Conservation (phyloP, 2,113 vertebrate genomes). For the Martes martes region DNA sequence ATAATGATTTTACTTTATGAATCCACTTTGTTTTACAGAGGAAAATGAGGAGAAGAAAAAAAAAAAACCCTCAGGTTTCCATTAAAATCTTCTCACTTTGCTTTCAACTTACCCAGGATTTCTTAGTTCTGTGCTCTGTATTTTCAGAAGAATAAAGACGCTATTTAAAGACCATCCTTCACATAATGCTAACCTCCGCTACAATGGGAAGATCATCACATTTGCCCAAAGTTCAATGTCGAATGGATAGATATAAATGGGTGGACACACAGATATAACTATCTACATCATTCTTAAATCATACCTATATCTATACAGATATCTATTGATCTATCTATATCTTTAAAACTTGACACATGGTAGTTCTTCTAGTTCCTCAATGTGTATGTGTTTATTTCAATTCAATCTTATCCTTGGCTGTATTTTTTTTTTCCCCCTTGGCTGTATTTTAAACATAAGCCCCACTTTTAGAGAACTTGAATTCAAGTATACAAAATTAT, state of each 20-base stretch:
- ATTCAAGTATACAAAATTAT: neutral
- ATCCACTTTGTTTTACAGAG: neutral
- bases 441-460: neutral
- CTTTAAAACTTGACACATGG: neutral
- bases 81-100: neutral
- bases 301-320: neutral
- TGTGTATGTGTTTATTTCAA: neutral
- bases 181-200: neutral
- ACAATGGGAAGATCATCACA: neutral
- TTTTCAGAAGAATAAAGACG: neutral
- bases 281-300: neutral
- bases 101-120: neutral
- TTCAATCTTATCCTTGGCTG: neutral
- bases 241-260: neutral
- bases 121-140: neutral
- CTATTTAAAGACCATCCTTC: neutral
- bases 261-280: neutral
- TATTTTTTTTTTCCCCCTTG: neutral
- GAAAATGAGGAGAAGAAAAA: neutral
- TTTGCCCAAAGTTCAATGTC: neutral
- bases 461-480: neutral
- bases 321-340: neutral
- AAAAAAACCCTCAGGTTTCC: neutral
- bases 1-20: neutral
- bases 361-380: neutral